Base-by-base conservation (phyloP, 2,888 invertebrate genomes). In the Phalera bucephala region DNA sequence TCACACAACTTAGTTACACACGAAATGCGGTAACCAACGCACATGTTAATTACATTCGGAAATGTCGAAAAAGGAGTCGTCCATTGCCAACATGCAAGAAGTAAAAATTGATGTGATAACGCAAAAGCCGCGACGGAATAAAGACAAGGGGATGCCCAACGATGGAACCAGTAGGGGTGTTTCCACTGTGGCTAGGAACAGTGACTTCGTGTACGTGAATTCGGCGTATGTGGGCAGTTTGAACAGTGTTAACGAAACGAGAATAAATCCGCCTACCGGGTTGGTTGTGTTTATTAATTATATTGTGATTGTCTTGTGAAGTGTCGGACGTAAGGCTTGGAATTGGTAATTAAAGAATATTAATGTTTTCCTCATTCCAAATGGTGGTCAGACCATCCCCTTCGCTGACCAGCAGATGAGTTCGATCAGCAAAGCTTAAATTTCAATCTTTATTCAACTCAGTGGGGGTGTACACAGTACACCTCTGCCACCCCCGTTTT, bases 191-290 rank as follows among this genome's bases (percentile, higher is more conserved):
- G 34, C 33, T 8, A 62, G 55, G 26, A 64, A 56, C 7, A 64
- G 43, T 42, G 72, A 82, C 3, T 83, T 68, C 62, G 80, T 75
- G 33, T 88, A 80, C 51, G 78, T 79, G 54, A 88, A 88, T 40
- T 45, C 62, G 1, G 85, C 75, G 0, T 88, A 67, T 51, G 73
- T 71, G 0, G 85, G 83, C 6, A 86, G 83, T 58, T 49, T 68
- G 11, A 58, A 55, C 23, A 74, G 55, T 67, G 61, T 85, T 0
- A 68, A 50, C 29, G 65, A 58, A 3, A 40, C 29, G 1, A 44
- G 49, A 10, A 23, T 36, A 6, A 50, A 62, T 10, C 67, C 68
- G 1, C 74, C 80, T 0, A 72, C 74, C 2, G 68, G 75, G 83
- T 83, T 35, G 10, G 55, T 57, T 19, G 11, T 14, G 7, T 25